Base-by-base conservation (phyloP, 2,113 vertebrate species). In the Sceloporus tristichus region DNA sequence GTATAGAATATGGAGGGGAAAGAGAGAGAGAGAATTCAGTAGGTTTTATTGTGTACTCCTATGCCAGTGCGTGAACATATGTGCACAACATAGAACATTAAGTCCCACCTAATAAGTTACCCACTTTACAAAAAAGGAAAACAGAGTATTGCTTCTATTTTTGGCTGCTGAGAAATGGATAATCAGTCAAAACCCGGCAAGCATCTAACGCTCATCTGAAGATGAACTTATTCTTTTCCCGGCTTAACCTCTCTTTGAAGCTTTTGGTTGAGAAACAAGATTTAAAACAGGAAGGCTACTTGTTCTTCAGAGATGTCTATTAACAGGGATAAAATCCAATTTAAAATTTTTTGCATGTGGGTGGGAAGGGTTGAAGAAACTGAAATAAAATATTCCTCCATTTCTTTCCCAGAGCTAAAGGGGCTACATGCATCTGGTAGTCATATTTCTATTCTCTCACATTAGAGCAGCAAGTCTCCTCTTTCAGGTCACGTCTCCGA, bases 401-500 rank as follows among this genome's bases (percentile, higher is more conserved):
- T 65, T 90, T 93, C 91, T 85, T 92, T 87, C 48, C 38, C 68
- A 56, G 86, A 89, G 84, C 89, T 62, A 79, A 92, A 92, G 91
- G 54, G 29, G 73, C 87, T 89, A 91, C 87, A 85, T 85, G 8
- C 91, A 92, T 94, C 90, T 82, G 85, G 54, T 88, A 91, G 90
- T 92, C 85, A 85, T 59, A 89, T 92, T 90, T 89, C 90, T 89
- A n/a, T 92, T 94, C 95, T 90, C 94, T 94, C 94, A 91, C 89
- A 91, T 93, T 93, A 90, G 88, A 93, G 95, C 90, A 92, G 86
- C 87, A 91, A 85, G 89, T 90, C 96, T 97, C 96, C 93, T 96
- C 97, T 98, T 97, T 97, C 97, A 97, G 97, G 96, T 97, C 97
- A 97, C 97, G 97, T 97, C 95, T 97, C 96, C 91, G 95, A 94